Conservation (phyloP, 2,113 vertebrate species). For the Xenopus tropicalis region DNA sequence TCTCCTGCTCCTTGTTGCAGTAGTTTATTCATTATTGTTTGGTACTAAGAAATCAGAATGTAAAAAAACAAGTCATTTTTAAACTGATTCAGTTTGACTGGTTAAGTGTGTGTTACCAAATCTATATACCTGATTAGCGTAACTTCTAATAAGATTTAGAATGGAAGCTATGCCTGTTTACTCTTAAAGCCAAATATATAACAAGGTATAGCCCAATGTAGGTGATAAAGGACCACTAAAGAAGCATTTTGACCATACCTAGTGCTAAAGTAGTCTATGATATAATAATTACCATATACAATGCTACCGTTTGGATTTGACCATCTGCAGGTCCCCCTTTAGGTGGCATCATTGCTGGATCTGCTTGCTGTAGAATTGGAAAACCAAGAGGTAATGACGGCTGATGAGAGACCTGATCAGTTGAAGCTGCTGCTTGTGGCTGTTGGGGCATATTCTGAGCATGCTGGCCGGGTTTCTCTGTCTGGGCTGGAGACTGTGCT, state of each 20-base stretch:
- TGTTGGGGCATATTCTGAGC: constrained; percentile 44
- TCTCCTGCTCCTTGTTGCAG: constrained; percentile 42
- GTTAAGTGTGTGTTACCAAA: no score
- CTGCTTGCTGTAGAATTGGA: constrained; percentile 41
- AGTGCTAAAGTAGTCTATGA: no score
- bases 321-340: constrained; percentile 43
- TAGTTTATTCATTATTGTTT: constrained; percentile 47
- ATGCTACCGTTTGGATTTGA: constrained; percentile 41
- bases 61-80: constrained; percentile 20
- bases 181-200: no score
- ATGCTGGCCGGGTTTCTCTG: constrained; percentile 28
- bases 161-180: no score
- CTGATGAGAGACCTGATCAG: constrained; percentile 17
- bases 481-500: constrained; percentile 45
- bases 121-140: no score
- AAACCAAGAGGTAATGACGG: constrained; percentile 25
- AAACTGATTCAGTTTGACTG: neutral
- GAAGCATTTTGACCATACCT: no score
- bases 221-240: no score
- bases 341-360: constrained; percentile 38
- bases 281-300: constrained; percentile 28
- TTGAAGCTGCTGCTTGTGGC: constrained; percentile 3
- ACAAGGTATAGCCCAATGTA: no score
- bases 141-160: no score
- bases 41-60: constrained; percentile 44